phyloP scores from a whole-genome alignment of 2,888 invertebrate species.

The Drosophila kanekoi region DNA sequence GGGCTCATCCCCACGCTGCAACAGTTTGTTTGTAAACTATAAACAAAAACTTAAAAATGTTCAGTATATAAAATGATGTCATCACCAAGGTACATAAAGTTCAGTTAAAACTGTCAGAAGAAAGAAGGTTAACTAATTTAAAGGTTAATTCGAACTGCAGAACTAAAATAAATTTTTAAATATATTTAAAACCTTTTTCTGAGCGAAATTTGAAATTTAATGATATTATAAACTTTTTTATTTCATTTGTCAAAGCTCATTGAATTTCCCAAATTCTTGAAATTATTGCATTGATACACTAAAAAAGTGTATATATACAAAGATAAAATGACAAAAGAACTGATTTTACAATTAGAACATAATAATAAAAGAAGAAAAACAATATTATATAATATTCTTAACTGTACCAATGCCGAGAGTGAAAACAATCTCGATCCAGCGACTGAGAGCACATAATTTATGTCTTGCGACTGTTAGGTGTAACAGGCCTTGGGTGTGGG shows the following conservation, averaged over 20 bases:
- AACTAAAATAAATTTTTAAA: too few species aligned
- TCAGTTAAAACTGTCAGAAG: conserved; percentile 30
- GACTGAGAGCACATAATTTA: conserved; percentile 50
- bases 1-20: conserved; percentile 11
- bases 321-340: conserved; percentile 18
- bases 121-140: not conserved
- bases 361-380: conserved; percentile 12
- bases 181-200: too few species aligned
- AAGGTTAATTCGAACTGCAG: conserved; percentile 21
- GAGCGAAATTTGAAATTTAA: too few species aligned
- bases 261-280: not conserved
- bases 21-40: conserved; percentile 35
- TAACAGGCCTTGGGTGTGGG: conserved; percentile 12
- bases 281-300: conserved; percentile 23
- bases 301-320: conserved; percentile 26
- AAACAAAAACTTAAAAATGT: conserved; percentile 37
- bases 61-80: conserved; percentile 28
- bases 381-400: conserved; percentile 17
- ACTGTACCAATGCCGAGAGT: conserved; percentile 20
- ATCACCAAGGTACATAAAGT: conserved; percentile 14
- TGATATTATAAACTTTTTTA: too few species aligned
- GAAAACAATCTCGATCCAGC: conserved; percentile 24
- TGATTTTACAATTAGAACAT: conserved; percentile 38
- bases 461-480: conserved; percentile 32
- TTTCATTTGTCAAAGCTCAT: too few species aligned